Base-by-base conservation (phyloP, 2,888 invertebrate genomes). In the Ligdia adustata region DNA sequence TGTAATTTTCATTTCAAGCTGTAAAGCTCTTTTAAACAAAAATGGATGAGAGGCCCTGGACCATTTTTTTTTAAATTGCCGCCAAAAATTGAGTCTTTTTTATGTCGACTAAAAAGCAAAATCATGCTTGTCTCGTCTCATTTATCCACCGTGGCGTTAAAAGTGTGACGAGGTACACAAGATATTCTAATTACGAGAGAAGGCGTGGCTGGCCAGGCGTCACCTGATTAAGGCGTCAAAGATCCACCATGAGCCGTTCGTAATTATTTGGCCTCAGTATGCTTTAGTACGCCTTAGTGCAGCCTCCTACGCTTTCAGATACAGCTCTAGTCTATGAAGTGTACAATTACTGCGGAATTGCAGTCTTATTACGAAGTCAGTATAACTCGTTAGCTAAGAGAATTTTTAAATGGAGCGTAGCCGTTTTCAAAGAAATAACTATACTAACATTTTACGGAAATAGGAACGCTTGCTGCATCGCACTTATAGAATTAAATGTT, bases 141-240 rank as follows among this genome's bases (percentile, higher is more conserved):
- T 26, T 31, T 39, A 38, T 31, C 40, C 39, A 35, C 39, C 11
- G 56, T 56, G 56, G 55, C 60, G 55, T n/a, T 55, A 63, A 60
- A 69, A 66, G 68, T 68, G 64, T 53, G 34, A 55, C 31, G n/a
- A 12, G 26, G 57, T 62, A 64, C 67, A 75, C 65, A 72, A 70
- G 75, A 73, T 74, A 69, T 79, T 82, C 74, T 82, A 86, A 87
- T 88, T 87, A 85, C 76, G 68, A 50, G 54, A 55, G 62, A 50
- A 61, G 83, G 84, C 79, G 82, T 78, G 73, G 70, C 65, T 56
- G 54, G 59, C 28, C 47, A 56, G 58, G 69, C 72, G 72, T 74
- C 81, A 81, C 79, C 81, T 85, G 82, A 85, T 85, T 85, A 85
- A 81, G 64, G 75, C 79, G 69, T 81, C 83, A 82, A 82, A 82